Conservation (phyloP, 2,888 invertebrate genomes). For the Merodon equestris region DNA sequence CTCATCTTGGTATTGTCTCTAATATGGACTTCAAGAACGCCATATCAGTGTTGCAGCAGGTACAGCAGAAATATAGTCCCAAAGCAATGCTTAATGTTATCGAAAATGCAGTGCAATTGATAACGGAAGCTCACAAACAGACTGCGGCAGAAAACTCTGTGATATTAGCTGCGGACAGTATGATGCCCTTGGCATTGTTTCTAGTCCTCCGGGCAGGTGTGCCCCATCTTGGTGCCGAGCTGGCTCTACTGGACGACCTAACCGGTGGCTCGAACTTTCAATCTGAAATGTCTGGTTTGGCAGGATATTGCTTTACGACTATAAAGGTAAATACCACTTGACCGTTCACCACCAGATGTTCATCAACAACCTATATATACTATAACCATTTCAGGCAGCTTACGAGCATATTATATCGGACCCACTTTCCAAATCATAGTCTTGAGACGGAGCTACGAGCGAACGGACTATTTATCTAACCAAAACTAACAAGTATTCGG, state of each 20-base stretch:
- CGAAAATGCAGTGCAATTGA: conserved; percentile 76
- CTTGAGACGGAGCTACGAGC: background rate
- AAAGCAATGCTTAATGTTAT: conserved; percentile 78
- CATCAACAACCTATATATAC: background rate
- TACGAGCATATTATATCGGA: conserved; percentile 76
- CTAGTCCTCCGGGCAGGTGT: conserved; percentile 77
- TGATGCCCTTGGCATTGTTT: conserved; percentile 78
- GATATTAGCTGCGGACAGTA: conserved; percentile 76
- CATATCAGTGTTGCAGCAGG: conserved; percentile 75
- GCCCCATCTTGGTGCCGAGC: conserved; percentile 78
- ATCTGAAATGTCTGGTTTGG: conserved; percentile 77
- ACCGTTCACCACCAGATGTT: no score
- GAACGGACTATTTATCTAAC: no score
- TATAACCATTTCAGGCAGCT: conserved; percentile 71
- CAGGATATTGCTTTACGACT: conserved; percentile 78
- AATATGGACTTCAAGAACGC: conserved; percentile 74
- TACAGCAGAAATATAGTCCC: conserved; percentile 78
- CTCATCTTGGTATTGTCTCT: conserved; percentile 73
- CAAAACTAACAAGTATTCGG: no score
- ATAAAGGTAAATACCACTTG: conserved; percentile 76
- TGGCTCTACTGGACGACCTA: conserved; percentile 78
- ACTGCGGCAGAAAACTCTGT: conserved; percentile 73
- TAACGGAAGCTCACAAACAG: conserved; percentile 76
- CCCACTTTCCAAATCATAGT: conserved; percentile 71
- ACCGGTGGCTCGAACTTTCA: conserved; percentile 77